A percentile compares a stretch with the other conserved stretches of the same genome.
phyloP scores from a whole-genome alignment of 2,797 vertebrate species.

The Brachymystax lenok region DNA sequence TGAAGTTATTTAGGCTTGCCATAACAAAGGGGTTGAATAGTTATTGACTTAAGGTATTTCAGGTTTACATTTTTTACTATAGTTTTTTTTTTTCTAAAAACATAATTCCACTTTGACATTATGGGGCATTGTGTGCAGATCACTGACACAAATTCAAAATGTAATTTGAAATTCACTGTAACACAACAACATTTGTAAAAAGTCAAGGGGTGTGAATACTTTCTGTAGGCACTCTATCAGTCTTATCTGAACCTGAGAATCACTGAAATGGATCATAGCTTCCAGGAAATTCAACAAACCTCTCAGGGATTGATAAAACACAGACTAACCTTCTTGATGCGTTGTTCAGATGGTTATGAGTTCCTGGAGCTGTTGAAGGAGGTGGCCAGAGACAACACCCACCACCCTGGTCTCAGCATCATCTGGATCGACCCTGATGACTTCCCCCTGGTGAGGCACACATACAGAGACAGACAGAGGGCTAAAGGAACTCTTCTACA shows the following conservation, averaged over 20 bases:
- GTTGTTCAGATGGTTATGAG: constrained; percentile 88
- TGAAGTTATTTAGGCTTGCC: too few relatives aligned
- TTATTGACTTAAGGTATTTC: too few relatives aligned
- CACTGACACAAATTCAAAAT: too few relatives aligned
- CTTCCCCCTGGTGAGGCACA: constrained; percentile 89
- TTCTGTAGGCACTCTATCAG: too few relatives aligned
- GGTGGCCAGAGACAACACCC: constrained; percentile 93
- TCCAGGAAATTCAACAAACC: not conserved
- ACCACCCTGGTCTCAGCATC: constrained; percentile 93
- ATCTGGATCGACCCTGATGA: constrained; percentile 97
- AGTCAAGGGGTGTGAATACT: too few relatives aligned
- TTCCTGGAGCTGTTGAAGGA: constrained; percentile 97
- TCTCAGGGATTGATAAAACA: not conserved
- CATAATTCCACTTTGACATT: too few relatives aligned
- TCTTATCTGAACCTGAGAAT: not conserved
- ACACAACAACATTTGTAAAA: too few relatives aligned
- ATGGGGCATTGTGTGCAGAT: too few relatives aligned
- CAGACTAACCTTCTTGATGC: not conserved
- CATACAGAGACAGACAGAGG: not conserved
- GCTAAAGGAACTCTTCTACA: not conserved
- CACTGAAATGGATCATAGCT: not conserved
- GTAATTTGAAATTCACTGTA: too few relatives aligned
- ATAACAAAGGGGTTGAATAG: too few relatives aligned
- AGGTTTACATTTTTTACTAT: too few relatives aligned
- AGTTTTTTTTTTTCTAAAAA: too few relatives aligned